phyloP scores from a whole-genome alignment of 1,140 invertebrate species.

The Drosophila littoralis region DNA sequence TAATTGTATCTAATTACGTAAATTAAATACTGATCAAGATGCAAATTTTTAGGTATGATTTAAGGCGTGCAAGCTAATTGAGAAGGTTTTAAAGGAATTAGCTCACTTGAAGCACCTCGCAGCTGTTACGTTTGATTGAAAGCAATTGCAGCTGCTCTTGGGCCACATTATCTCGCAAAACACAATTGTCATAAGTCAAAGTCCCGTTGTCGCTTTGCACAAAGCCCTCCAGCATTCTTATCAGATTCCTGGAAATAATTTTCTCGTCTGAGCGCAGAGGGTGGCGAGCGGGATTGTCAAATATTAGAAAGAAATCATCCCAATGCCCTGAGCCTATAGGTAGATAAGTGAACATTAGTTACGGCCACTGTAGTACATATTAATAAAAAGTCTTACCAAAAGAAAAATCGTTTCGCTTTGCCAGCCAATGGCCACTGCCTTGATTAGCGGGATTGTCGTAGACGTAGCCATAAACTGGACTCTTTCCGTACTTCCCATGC shows the following conservation, averaged over 20 bases:
- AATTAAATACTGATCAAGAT: too few relatives aligned
- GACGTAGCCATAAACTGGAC: conserved; percentile 48
- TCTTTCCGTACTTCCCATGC: conserved; percentile 27
- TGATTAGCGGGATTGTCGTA: conserved; percentile 51
- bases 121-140: background rate
- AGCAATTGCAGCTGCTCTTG: conserved; percentile 1
- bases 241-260: conserved; percentile 32
- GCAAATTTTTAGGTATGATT: too few relatives aligned
- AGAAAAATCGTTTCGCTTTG: conserved; percentile 40
- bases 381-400: conserved; percentile 27
- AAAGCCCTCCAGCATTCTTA: conserved; percentile 50
- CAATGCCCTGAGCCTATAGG: conserved; percentile 51
- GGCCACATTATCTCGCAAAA: conserved; percentile 8
- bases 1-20: too few relatives aligned
- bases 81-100: too few relatives aligned
- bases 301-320: conserved; percentile 51
- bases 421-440: conserved; percentile 25
- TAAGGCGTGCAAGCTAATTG: too few relatives aligned
- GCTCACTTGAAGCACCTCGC: background rate
- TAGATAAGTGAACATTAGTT: background rate
- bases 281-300: background rate
- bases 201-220: background rate
- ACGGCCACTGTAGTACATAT: background rate
- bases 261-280: conserved; percentile 23
- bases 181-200: conserved; percentile 7